Base-by-base conservation (phyloP, 1,140 invertebrate species). In the Prorops nasuta region DNA sequence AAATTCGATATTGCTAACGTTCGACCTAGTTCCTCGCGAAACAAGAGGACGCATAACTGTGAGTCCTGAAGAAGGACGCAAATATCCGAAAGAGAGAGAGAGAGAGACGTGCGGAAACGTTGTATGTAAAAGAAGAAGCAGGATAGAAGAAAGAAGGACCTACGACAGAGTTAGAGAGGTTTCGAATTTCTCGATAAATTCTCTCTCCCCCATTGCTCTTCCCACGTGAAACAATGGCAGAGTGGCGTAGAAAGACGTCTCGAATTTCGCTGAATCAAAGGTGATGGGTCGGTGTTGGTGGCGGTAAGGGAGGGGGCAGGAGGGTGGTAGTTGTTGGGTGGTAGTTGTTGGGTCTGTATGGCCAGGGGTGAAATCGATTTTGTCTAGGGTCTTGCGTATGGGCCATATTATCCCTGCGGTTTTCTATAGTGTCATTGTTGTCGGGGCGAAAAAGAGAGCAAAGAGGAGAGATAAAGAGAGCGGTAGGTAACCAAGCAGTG, bases 251-350 rank as follows among this genome's bases (percentile, higher is more conserved):
- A 74, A 74, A 74, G 72, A 67, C 72, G 66, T 75, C 72, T 76
- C 72, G 65, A 75, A 76, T 74, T 76, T 77, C 71, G 73, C 73
- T 77, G 73, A 75, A 75, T 76, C 74, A 69, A 72, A 71, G 66
- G 63, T 70, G 63, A 64, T 62, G 63, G 60, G 51, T 43, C 51
- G 51, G 36, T 15, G 20, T 42, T 3, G 44, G 16, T 17, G 18
- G 22, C 21, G 37, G 35, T 40, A 16, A 37, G 16, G 34, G 14
- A 45, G 49, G 43, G 39, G 41, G 20, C 21, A 15, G 37, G 18
- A 17, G 20, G 21, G 10, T 15, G 16, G 39, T 32, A 21, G 17
- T 12, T 16, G 16, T n/a, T n/a, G 36, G 41, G 19, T 31, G 41
- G 35, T 46, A 40, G 35, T 43, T 42, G 46, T 18, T 37, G 36